Evolutionary conservation across 2,113 vertebrate genomes (phyloP).

Genomic region (Gallinago undulata): DNA sequence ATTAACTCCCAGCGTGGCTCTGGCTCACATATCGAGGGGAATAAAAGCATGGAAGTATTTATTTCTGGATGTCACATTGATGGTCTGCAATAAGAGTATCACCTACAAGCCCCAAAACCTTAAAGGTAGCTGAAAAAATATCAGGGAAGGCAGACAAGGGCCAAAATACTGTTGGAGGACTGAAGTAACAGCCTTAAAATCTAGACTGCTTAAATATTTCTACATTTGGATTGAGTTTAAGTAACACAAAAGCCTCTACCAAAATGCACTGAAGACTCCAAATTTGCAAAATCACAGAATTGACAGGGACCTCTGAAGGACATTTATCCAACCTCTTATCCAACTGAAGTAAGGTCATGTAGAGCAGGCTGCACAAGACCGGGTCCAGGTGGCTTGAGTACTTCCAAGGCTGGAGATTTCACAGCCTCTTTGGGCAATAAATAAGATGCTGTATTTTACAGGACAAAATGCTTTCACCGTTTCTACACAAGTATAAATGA

Average conservation of each 20-base stretch:
- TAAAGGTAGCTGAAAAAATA: background rate
- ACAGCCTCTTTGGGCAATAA: background rate
- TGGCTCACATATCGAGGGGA: fast-evolving
- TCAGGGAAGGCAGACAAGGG: background rate
- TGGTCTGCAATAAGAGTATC: background rate
- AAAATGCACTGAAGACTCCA: background rate
- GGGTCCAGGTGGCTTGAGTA: background rate
- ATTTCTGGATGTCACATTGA: background rate
- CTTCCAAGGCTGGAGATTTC: background rate
- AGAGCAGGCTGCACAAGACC: background rate
- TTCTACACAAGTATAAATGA: background rate
- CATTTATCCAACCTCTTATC: background rate
- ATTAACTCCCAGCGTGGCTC: background rate
- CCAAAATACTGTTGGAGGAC: background rate
- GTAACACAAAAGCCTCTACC: background rate
- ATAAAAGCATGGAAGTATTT: background rate
- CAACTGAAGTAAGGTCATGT: background rate
- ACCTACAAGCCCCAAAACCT: background rate
- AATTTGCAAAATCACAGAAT: background rate
- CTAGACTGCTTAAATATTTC: background rate
- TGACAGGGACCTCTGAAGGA: background rate
- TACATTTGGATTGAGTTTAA: background rate
- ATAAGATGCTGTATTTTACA: background rate
- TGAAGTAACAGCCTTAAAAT: background rate
- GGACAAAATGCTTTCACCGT: background rate